phyloP scores from a whole-genome alignment of 1,140 invertebrate genomes.

The Archivesica marissinica region DNA sequence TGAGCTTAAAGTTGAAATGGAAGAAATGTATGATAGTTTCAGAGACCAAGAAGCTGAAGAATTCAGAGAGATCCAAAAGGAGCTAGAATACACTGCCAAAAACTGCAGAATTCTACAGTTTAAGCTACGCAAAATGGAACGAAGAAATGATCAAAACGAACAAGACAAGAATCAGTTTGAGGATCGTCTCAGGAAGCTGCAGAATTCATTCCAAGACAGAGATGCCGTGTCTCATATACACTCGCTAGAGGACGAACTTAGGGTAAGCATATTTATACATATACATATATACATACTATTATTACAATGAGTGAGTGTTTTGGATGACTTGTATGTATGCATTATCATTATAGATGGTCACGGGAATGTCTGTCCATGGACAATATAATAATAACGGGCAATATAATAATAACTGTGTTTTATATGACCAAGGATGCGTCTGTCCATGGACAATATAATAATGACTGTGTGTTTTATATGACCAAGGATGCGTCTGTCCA shows the following conservation, averaged over 20 bases:
- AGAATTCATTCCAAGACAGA: conserved; percentile 79
- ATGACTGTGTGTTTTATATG: too few relatives aligned
- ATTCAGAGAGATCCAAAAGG: conserved; percentile 90
- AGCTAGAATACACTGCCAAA: conserved; percentile 89
- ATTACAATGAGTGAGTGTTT: too few relatives aligned
- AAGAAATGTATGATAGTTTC: conserved; percentile 99
- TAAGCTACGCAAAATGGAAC: conserved; percentile 98
- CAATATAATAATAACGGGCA: too few relatives aligned
- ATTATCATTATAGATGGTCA: too few relatives aligned
- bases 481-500: too few relatives aligned
- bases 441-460: too few relatives aligned
- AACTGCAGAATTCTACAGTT: conserved; percentile 99
- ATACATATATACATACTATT: too few relatives aligned
- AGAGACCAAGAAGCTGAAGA: conserved; percentile 98
- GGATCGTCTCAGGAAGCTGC: conserved; percentile 80
- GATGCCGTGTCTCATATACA: conserved; percentile 80
- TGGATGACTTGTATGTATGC: too few relatives aligned
- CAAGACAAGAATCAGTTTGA: conserved; percentile 88
- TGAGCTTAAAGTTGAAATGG: conserved; percentile 97
- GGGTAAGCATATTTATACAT: conserved; percentile 70
- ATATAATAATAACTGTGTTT: too few relatives aligned
- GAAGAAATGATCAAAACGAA: conserved; percentile 94
- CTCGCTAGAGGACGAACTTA: conserved; percentile 92
- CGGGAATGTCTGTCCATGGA: too few relatives aligned
- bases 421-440: too few relatives aligned